Conservation (phyloP, 2,113 vertebrate genomes). For the Macroglossus sobrinus region DNA sequence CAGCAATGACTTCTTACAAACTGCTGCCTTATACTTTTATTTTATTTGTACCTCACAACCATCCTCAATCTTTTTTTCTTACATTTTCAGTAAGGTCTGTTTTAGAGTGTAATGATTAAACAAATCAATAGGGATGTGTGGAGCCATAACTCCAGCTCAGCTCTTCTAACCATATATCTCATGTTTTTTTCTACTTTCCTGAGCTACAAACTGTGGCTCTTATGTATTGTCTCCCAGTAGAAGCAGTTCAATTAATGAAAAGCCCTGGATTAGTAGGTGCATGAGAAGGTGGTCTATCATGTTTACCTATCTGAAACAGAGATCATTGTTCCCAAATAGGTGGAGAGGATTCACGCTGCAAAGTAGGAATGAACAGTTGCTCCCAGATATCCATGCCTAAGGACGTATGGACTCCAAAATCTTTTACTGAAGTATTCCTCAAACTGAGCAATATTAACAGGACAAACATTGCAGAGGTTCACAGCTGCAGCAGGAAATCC, state of each 20-base stretch:
- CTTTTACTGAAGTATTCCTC: not conserved
- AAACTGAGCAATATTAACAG: not conserved
- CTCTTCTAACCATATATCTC: not conserved
- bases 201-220: not conserved
- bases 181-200: not conserved
- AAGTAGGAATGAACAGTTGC: not conserved
- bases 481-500: slow-evolving; percentile 38
- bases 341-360: not conserved
- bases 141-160: not conserved
- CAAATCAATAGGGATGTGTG: not conserved
- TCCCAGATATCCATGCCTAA: not conserved
- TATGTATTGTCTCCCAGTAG: not conserved
- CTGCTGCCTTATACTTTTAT: not conserved
- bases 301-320: not conserved
- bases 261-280: not conserved
- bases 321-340: not conserved
- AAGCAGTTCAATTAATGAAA: not conserved
- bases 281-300: not conserved
- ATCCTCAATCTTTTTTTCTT: not conserved
- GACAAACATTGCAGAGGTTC: not conserved
- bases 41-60: not conserved
- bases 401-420: not conserved
- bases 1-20: not conserved
- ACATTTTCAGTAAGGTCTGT: not conserved
- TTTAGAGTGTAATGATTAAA: not conserved